phyloP scores from a whole-genome alignment of 2,797 vertebrate genomes.

The Nannoperca australis region DNA sequence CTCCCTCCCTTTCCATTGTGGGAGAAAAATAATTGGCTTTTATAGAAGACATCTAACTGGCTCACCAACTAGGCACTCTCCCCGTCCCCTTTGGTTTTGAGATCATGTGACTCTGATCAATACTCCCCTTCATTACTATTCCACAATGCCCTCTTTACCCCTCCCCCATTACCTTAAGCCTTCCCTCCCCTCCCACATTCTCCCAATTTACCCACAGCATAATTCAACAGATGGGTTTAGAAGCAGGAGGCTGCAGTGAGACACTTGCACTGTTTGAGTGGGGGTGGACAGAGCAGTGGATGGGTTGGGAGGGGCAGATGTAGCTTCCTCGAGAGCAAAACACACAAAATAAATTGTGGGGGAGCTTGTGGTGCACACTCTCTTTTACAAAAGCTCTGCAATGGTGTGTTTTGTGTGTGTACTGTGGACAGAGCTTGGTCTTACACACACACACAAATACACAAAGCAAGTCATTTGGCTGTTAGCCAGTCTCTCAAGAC shows the following conservation, averaged over 20 bases:
- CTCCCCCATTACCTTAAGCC: conserved; percentile 40
- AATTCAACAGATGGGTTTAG: conserved; percentile 25
- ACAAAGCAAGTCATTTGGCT: conserved; percentile 42
- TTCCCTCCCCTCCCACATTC: conserved; percentile 36
- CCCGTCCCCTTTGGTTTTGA: conserved; percentile 39
- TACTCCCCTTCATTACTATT: conserved; percentile 49
- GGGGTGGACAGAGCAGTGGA: conserved; percentile 38
- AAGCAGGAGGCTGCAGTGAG: conserved; percentile 7
- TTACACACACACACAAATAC: conserved; percentile 1
- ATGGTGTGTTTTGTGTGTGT: conserved; percentile 26
- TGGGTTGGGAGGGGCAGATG: conserved; percentile 33
- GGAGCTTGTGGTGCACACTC: conserved; percentile 8
- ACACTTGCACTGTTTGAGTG: conserved; percentile 26
- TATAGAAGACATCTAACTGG: conserved; percentile 47
- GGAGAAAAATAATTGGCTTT: conserved; percentile 49
- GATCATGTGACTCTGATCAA: conserved; percentile 55
- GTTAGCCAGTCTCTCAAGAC: conserved; percentile 58
- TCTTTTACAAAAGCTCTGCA: conserved; percentile 28
- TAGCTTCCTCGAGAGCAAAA: conserved; percentile 22
- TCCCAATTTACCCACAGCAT: conserved; percentile 21
- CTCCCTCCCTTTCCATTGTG: conserved; percentile 50
- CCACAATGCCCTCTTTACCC: conserved; percentile 33
- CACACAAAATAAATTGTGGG: not conserved
- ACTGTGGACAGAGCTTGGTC: conserved; percentile 10
- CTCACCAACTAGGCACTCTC: conserved; percentile 44